phyloP scores from a whole-genome alignment of 2,113 vertebrate genomes.

The Phyllostomus discolor region DNA sequence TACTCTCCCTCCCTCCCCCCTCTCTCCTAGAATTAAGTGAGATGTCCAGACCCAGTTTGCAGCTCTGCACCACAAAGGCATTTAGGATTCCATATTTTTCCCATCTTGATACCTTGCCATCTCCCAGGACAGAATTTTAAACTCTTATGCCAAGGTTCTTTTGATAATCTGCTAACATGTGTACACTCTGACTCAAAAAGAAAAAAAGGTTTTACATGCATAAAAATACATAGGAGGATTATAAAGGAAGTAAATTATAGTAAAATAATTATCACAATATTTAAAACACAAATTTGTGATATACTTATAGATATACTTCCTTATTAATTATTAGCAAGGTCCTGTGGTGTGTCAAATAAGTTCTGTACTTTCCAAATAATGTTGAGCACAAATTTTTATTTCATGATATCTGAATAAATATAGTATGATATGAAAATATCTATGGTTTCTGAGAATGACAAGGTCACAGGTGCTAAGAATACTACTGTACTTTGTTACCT shows the following conservation, averaged over 20 bases:
- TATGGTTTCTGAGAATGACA: background rate
- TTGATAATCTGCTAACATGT: background rate
- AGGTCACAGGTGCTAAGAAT: background rate
- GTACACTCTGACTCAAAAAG: background rate
- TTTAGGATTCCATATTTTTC: background rate
- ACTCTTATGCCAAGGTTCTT: background rate
- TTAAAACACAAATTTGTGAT: slow-evolving; percentile 26
- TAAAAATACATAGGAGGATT: background rate
- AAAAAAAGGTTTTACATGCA: background rate
- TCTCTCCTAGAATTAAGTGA: background rate
- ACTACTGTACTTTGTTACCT: background rate
- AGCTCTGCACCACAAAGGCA: background rate
- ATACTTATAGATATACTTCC: background rate
- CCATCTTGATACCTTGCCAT: background rate
- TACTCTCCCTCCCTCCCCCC: too few relatives aligned
- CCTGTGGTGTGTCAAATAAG: background rate
- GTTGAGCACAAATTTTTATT: background rate
- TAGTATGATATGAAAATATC: background rate
- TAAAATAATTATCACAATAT: slow-evolving; percentile 2
- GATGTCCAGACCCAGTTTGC: background rate
- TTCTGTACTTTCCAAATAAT: background rate
- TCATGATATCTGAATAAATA: background rate
- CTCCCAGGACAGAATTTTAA: background rate
- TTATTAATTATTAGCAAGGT: slow-evolving; percentile 1
- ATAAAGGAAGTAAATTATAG: background rate